phyloP scores from a whole-genome alignment of 2,888 invertebrate genomes.

The Conus canariensis region DNA sequence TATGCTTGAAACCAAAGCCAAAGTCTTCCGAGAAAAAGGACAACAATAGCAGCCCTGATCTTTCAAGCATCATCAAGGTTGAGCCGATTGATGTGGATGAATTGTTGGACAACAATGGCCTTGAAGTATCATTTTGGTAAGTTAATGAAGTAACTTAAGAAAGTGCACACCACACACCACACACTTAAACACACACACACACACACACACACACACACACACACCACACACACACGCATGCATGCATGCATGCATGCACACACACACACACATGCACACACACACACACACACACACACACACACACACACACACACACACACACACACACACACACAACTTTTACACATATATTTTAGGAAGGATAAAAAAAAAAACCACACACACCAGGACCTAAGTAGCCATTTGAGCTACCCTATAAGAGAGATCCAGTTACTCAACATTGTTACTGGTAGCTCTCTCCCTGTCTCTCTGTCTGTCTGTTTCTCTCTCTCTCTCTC shows the following conservation, averaged over 20 bases:
- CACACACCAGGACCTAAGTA: too few species aligned
- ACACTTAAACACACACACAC: background rate
- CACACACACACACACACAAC: too few species aligned
- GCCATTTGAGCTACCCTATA: too few species aligned
- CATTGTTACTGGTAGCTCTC: too few species aligned
- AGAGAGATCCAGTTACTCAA: too few species aligned
- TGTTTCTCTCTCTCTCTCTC: too few species aligned
- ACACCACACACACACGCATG: background rate
- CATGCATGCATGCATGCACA: background rate
- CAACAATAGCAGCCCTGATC: background rate
- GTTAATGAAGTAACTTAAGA: background rate
- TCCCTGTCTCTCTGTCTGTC: too few species aligned
- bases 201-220: background rate
- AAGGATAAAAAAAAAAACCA: too few species aligned
- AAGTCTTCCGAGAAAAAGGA: background rate
- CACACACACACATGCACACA: background rate
- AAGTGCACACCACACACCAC: background rate
- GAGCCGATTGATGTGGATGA: conserved; percentile 13
- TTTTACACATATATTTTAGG: background rate
- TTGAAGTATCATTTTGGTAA: conserved; percentile 4
- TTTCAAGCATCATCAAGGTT: background rate
- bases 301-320: too few species aligned
- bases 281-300: conserved; percentile 19
- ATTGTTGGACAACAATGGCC: background rate
- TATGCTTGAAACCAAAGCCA: background rate